Percentiles rank a stretch among this genome's conserved stretches.
Evolutionary conservation across 2,113 vertebrate species (phyloP).

Genomic region (Tretioscincus oriximinensis): DNA sequence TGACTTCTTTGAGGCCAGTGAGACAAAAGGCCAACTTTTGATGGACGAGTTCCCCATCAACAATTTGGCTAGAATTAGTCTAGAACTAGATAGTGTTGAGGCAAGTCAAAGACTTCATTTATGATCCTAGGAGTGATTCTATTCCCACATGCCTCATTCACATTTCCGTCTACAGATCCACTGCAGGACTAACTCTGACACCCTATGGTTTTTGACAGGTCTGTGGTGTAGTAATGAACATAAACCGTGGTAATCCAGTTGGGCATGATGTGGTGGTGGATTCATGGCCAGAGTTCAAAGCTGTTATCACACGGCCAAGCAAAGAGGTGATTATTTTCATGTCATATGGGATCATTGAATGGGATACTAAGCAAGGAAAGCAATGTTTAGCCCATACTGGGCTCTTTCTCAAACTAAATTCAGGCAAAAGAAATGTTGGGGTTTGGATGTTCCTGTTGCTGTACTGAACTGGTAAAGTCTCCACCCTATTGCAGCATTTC

Average conservation of each 20-base stretch:
- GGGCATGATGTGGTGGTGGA: conserved; percentile 45
- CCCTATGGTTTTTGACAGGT: conserved; percentile 27
- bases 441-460: background rate
- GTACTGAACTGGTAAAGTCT: background rate
- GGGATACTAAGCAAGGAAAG: background rate
- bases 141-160: background rate
- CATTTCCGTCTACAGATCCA: background rate
- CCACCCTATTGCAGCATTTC: background rate
- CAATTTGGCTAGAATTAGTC: background rate
- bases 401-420: background rate
- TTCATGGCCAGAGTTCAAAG: conserved; percentile 40
- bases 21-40: too few relatives aligned
- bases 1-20: too few relatives aligned
- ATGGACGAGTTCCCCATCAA: too few relatives aligned
- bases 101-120: background rate
- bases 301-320: conserved; percentile 38
- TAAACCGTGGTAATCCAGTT: conserved; percentile 15
- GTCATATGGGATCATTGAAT: background rate
- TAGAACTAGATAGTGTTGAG: background rate
- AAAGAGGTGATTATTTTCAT: conserved; percentile 38
- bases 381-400: background rate
- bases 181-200: background rate
- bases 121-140: background rate
- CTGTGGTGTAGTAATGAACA: conserved; percentile 25
- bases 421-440: background rate